phyloP scores from a whole-genome alignment of 2,797 vertebrate species.

The Poecilia gillii region DNA sequence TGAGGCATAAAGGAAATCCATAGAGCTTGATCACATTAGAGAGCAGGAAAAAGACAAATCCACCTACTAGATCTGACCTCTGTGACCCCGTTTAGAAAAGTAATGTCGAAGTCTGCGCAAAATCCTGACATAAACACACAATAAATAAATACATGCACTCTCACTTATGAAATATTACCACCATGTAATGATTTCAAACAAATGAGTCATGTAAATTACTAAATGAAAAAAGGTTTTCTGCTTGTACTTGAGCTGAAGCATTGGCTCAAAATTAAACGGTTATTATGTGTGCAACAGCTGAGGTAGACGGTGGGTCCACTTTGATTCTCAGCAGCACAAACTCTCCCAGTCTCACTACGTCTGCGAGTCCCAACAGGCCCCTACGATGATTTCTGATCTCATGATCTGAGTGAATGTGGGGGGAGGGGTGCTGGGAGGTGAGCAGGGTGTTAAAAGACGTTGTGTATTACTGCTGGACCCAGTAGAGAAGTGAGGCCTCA shows the following conservation, averaged over 20 bases:
- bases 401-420: conserved; percentile 16
- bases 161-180: neutral
- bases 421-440: neutral
- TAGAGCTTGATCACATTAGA: conserved; percentile 21
- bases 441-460: conserved; percentile 22
- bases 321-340: conserved; percentile 16
- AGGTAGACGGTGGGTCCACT: conserved; percentile 10
- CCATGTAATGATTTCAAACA: conserved; percentile 15
- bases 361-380: conserved; percentile 50
- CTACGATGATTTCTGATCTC: conserved; percentile 16
- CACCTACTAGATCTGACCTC: neutral
- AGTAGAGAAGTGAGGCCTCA: conserved; percentile 51
- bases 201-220: conserved; percentile 14
- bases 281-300: conserved; percentile 5
- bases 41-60: neutral
- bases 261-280: conserved; percentile 17
- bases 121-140: conserved; percentile 7
- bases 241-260: conserved; percentile 8
- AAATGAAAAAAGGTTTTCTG: conserved; percentile 46
- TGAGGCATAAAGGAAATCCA: conserved; percentile 29
- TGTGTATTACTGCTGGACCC: conserved; percentile 30
- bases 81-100: conserved; percentile 5
- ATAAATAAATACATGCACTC: neutral
- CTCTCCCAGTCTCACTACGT: conserved; percentile 30
- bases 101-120: conserved; percentile 2